Evolutionary conservation across 2,113 vertebrate species (phyloP), one percentile per base, ranked within the genome.

Genomic region (Protobothrops flavoviridis): DNA sequence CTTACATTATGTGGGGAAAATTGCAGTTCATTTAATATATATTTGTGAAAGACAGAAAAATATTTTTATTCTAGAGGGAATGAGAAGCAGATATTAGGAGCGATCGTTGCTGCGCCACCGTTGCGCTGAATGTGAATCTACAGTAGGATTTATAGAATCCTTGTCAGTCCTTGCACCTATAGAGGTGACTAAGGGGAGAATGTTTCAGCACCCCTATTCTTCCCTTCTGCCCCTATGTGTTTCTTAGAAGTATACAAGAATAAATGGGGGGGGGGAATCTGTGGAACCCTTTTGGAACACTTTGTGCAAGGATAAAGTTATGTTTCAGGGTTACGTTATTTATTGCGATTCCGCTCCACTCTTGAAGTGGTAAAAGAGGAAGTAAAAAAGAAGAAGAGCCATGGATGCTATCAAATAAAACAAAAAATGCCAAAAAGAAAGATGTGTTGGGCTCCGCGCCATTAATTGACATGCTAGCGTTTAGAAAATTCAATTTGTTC

Each of bases 401-500:
- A 85, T 93, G 91, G 39, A 61, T 87, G 87, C 93, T 97, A 95
- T 95, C 93, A 95, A 93, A 94, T 94, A 92, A 90, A 61, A 95
- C 17, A 96, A 94, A 97, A 39, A 97, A 98, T 98, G 97, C 98
- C 39, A 94, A 39, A 50, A 20, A 39, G n/a, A 15, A 69, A 95
- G 95, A 94, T 92, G 92, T 96, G 96, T 97, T 97, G 95, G 96
- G 97, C 98, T 98, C 96, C 96, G 94, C 97, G 97, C 96, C 94
- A 95, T 97, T 99, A 98, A 99, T 98, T 98, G 98, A 98, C 96
- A 92, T 95, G 29, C 12, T 29, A 0, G 93, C 97, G 97, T 97
- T 98, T 96, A 93, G 97, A 97, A 97, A 97, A 95, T 97, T 95
- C 93, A 95, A 96, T 96, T 96, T 96, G 85, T 96, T 94, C 94